phyloP scores from a whole-genome alignment of 2,113 vertebrate species.

The Oreotrochilus melanogaster region DNA sequence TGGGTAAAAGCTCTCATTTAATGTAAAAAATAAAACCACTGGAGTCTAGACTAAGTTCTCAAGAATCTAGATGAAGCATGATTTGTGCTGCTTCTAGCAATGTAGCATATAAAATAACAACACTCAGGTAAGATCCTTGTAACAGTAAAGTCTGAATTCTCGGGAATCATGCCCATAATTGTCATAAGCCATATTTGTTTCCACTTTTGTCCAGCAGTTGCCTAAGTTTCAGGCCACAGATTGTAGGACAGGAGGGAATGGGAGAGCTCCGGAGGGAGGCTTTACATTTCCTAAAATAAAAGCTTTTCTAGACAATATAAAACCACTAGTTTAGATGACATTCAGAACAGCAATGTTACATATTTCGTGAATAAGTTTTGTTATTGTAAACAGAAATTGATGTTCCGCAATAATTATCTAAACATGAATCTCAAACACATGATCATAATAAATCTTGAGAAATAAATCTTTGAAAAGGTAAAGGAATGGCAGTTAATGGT shows the following conservation, averaged over 20 bases:
- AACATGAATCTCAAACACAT: background rate
- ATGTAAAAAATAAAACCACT: background rate
- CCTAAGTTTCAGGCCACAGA: background rate
- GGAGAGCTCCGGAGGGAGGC: background rate
- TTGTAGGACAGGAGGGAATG: background rate
- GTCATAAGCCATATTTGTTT: background rate
- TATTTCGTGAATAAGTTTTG: background rate
- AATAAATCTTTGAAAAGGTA: background rate
- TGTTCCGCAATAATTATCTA: background rate
- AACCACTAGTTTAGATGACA: background rate
- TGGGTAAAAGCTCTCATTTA: background rate
- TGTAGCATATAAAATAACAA: background rate
- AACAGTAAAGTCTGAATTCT: background rate
- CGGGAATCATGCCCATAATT: background rate
- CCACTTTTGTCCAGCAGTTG: background rate
- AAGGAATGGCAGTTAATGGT: background rate
- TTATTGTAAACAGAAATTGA: background rate
- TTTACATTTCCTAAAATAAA: background rate
- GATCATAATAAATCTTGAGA: background rate
- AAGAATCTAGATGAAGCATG: background rate
- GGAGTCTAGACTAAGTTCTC: background rate
- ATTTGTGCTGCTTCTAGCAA: background rate
- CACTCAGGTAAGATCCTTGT: background rate
- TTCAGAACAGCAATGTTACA: background rate
- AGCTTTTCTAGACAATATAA: background rate